phyloP scores from a whole-genome alignment of 2,888 invertebrate genomes.

The Tanytarsus gracilentus region DNA sequence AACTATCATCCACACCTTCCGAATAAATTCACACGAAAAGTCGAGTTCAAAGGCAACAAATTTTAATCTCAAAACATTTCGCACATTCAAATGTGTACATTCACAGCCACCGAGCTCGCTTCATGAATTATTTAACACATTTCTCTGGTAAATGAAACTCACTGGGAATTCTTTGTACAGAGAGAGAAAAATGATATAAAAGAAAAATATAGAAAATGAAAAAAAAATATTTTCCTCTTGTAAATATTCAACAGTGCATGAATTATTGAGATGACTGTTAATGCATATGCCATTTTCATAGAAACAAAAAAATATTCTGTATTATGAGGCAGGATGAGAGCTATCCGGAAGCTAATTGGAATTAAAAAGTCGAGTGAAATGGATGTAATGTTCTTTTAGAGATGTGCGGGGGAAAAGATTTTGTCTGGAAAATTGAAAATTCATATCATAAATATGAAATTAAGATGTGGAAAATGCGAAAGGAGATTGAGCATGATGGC shows the following conservation, averaged over 20 bases:
- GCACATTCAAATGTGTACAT: constrained; percentile 1
- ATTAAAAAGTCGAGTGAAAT: not conserved
- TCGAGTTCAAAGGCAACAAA: not conserved
- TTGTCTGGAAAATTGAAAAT: too few relatives aligned
- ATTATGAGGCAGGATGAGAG: not conserved
- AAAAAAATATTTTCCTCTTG: not conserved
- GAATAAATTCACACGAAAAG: too few relatives aligned
- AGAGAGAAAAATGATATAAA: not conserved
- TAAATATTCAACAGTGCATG: not conserved
- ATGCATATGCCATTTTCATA: not conserved
- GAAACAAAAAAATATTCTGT: not conserved
- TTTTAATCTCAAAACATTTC: constrained; percentile 1
- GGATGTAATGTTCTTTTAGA: too few relatives aligned
- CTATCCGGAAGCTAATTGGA: constrained; percentile 7
- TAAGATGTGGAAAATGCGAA: too few relatives aligned
- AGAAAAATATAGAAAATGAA: not conserved
- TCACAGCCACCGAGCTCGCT: not conserved
- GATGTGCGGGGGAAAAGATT: too few relatives aligned
- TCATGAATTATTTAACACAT: constrained; percentile 12
- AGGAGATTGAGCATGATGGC: too few relatives aligned
- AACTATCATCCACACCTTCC: too few relatives aligned
- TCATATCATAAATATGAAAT: too few relatives aligned
- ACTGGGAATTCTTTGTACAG: not conserved
- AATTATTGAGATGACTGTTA: constrained; percentile 6
- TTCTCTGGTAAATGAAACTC: not conserved